A percentile compares a stretch with the other conserved stretches of the same genome.
These are phyloP conservation scores for Stenopsyche tienmushanensis DNA, from an alignment of 1,140 invertebrate genomes.

Conservation along the genomic window DNA sequence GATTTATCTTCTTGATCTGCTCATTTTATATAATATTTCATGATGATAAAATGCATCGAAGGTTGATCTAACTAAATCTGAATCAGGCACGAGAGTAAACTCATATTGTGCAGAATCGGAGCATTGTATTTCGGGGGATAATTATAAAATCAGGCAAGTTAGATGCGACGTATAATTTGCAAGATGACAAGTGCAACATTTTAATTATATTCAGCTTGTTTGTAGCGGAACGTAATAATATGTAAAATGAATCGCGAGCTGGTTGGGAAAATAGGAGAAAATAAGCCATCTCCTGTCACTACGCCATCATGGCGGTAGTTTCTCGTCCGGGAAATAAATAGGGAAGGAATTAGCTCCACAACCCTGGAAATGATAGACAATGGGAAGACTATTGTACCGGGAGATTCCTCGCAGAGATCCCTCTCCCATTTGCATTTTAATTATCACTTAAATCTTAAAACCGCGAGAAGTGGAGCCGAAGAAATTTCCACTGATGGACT, in stretches of 20 bases:
- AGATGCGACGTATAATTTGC: no score
- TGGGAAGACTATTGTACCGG: not conserved
- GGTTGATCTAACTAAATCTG: no score
- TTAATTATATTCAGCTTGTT: no score
- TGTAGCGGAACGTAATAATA: no score
- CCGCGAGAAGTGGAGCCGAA: not conserved
- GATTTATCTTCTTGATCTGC: no score
- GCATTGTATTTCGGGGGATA: not conserved
- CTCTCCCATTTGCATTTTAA: slow-evolving; percentile 40
- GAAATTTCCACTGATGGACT: not conserved
- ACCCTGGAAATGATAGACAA: slow-evolving; percentile 30
- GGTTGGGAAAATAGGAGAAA: not conserved
- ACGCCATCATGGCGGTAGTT: not conserved
- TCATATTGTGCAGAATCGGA: not conserved
- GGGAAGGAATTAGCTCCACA: slow-evolving; percentile 21
- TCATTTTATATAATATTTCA: no score
- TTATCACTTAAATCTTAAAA: slow-evolving; percentile 39
- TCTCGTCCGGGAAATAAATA: slow-evolving; percentile 23
- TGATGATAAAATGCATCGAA: no score
- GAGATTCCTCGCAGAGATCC: slow-evolving; percentile 1
- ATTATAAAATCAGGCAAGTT: no score
- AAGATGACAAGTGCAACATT: no score
- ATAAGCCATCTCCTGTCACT: not conserved
- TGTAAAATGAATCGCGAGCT: not conserved
- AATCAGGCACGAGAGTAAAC: no score